Base-by-base conservation (phyloP, 2,888 invertebrate genomes). In the Xylota segnis region DNA sequence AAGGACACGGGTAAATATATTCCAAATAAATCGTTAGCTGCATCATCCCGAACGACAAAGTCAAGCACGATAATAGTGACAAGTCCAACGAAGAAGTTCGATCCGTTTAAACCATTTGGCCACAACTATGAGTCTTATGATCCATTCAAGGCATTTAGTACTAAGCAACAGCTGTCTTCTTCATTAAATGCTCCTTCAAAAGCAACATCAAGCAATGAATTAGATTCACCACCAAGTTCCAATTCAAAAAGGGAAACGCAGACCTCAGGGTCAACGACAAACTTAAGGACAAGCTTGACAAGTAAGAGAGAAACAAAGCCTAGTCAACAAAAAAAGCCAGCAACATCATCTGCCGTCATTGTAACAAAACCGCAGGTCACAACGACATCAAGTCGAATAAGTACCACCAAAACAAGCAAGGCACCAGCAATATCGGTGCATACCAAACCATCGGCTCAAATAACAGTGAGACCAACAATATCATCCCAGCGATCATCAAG, bases 211-310 rank as follows among this genome's bases (percentile, higher is more conserved):
- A 52, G 18, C 18, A 45, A 45, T 23, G 34, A 54, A 6, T 14
- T 74, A 12, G 43, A 52, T 1, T 34, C 56, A 2, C 23, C 5
- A 54, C 27, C 27, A 14, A 63, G 52, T 27, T 43, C 12, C 40
- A 54, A 32, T n/a, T 63, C 52, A n/a, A 74, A 74, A 12, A 27
- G 52, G n/a, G 61, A 52, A 27, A 72, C 37, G 1, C n/a, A 12
- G 4, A 34, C 45, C 4, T 23, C 18, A 37, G 14, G 14, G 18
- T 34, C 37, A 1, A 27, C 23, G 2, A n/a, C 9, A 6, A 40
- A 59, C n/a, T 27, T 27, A n/a, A 59, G 27, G 0, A 27, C 27
- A 5, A 59, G 40, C 4, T 14, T 2, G 4, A 59, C 40, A 27
- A 40, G 23, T 5, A 59, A 59, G 37, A 40, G 59, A 9, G 59